Percentiles rank a stretch among this genome's conserved stretches.
Conservation (phyloP, 2,113 vertebrate species). For the Phoenicopterus ruber region DNA sequence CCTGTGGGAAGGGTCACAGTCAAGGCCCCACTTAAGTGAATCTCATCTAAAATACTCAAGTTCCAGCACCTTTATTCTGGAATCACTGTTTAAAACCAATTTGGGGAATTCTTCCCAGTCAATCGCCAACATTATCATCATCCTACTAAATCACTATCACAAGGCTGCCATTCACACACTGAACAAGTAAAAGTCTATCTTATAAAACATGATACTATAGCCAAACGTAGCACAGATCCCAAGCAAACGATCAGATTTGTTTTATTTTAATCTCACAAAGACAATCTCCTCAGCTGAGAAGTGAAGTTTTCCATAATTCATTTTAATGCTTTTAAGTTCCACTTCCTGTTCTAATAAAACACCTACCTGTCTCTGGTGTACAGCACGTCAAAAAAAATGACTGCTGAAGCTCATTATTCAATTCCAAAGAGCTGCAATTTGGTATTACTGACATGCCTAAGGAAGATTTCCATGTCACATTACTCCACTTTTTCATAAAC, state of each 20-base stretch:
- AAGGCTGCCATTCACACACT: neutral
- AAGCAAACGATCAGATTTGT: neutral
- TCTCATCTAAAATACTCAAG: neutral
- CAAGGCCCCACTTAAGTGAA: neutral
- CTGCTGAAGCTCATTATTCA: neutral
- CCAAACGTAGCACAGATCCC: neutral
- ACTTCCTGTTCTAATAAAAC: neutral
- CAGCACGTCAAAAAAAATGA: neutral
- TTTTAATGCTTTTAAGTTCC: constrained; percentile 1
- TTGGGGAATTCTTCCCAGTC: neutral
- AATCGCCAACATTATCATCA: neutral
- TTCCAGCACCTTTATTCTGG: neutral
- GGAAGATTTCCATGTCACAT: neutral
- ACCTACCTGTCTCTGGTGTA: neutral
- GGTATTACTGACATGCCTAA: neutral
- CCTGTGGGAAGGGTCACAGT: neutral
- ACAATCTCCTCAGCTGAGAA: neutral
- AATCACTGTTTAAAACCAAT: neutral
- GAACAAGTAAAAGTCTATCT: neutral
- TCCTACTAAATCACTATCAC: neutral
- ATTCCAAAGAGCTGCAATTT: neutral
- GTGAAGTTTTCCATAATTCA: neutral
- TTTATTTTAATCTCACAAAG: neutral
- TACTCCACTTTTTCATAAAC: neutral
- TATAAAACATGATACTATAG: neutral